phyloP scores from a whole-genome alignment of 1,140 invertebrate genomes.

The Brachionus paranguensis region DNA sequence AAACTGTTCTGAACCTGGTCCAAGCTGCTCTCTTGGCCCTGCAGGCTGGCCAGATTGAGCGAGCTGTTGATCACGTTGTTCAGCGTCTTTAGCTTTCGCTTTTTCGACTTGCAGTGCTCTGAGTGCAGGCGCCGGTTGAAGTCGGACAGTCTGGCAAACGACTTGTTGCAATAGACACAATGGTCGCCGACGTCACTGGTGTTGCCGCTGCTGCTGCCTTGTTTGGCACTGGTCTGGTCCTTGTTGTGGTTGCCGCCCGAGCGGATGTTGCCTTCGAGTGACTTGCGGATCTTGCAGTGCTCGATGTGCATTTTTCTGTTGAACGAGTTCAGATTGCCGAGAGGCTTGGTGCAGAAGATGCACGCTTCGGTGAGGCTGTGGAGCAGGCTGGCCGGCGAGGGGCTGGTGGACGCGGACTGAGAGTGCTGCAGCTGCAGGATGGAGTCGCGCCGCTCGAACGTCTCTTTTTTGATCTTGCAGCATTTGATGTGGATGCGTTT shows the following conservation, averaged over 20 bases:
- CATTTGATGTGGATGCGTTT: constrained; percentile 36
- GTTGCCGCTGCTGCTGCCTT: too few species aligned
- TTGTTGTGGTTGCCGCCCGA: not conserved
- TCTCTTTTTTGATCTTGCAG: constrained; percentile 29
- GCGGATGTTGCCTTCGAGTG: not conserved
- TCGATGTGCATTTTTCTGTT: constrained; percentile 33
- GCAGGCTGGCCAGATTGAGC: not conserved
- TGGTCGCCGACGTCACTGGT: not conserved
- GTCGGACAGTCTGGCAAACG: constrained; percentile 8
- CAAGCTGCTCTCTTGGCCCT: not conserved
- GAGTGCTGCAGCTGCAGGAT: not conserved
- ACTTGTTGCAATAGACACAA: constrained; percentile 17
- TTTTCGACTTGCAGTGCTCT: constrained; percentile 33
- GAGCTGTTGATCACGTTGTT: not conserved
- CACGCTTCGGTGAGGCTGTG: not conserved
- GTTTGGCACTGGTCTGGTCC: not conserved
- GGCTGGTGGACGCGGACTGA: not conserved
- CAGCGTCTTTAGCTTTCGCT: not conserved
- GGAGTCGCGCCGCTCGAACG: not conserved
- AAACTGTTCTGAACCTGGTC: not conserved
- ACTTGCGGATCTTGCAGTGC: constrained; percentile 31
- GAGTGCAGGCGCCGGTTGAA: constrained; percentile 12
- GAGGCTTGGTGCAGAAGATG: constrained; percentile 11
- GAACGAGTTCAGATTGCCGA: constrained; percentile 8
- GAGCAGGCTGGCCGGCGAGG: not conserved